Conservation (phyloP, 2,113 vertebrate genomes). For the Pundamilia nyererei region DNA sequence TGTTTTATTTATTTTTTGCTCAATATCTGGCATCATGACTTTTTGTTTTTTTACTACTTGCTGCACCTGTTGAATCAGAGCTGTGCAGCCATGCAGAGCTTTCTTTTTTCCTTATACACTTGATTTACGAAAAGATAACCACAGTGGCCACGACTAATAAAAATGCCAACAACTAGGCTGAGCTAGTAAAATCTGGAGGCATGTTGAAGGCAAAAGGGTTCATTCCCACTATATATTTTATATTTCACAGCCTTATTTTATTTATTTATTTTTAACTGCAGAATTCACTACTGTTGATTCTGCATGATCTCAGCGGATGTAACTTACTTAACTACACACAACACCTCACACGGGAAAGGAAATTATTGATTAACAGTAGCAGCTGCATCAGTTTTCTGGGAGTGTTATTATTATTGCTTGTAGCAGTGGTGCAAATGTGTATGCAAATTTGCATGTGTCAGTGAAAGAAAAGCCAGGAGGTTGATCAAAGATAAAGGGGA, state of each 20-base stretch:
- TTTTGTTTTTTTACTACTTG: not conserved
- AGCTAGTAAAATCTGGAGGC: not conserved
- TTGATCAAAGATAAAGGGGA: not conserved
- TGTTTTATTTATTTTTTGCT: not conserved
- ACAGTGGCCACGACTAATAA: not conserved
- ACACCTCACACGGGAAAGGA: not conserved
- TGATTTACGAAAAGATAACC: not conserved
- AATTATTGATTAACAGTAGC: not conserved
- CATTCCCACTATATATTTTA: not conserved
- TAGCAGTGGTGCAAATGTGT: not conserved
- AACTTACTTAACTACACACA: not conserved
- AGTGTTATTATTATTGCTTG: not conserved
- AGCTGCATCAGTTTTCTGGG: not conserved
- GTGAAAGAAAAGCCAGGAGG: not conserved
- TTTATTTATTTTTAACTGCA: not conserved
- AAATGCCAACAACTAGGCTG: not conserved
- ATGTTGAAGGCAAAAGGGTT: not conserved
- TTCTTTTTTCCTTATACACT: not conserved
- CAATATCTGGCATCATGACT: not conserved
- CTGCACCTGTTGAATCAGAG: not conserved
- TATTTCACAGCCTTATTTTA: not conserved
- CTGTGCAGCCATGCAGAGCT: not conserved
- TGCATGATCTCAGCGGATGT: not conserved
- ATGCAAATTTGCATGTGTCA: not conserved
- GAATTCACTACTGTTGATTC: not conserved